Conservation (phyloP, 2,113 vertebrate species). For the Pongo pygmaeus region DNA sequence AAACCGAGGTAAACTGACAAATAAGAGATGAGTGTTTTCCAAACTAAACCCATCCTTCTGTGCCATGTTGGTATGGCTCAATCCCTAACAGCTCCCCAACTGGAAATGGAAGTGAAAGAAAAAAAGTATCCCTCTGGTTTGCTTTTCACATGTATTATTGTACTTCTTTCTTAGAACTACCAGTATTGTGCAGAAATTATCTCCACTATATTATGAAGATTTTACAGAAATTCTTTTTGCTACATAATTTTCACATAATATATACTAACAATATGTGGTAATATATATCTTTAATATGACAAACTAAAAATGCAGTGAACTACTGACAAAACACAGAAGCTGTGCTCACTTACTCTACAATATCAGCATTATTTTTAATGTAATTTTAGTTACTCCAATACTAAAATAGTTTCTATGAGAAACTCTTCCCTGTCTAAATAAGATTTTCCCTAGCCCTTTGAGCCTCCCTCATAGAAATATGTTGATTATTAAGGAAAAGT, state of each 20-base stretch:
- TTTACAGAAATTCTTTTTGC: background rate
- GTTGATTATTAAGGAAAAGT: background rate
- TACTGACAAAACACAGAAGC: conserved; percentile 1
- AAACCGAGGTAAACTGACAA: background rate
- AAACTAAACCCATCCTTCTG: background rate
- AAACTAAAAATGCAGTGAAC: conserved; percentile 48
- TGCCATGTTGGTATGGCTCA: background rate
- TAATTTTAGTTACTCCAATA: conserved; percentile 29
- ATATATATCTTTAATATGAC: background rate
- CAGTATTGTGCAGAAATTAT: background rate
- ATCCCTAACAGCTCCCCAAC: background rate
- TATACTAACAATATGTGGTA: background rate
- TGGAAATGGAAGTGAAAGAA: background rate
- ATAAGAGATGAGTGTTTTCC: background rate
- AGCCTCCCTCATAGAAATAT: background rate
- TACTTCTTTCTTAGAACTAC: background rate
- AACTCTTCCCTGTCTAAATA: background rate
- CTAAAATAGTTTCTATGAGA: conserved; percentile 3
- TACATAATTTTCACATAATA: background rate
- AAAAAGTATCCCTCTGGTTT: background rate
- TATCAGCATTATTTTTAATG: background rate
- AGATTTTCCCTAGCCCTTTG: background rate
- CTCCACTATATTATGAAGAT: background rate
- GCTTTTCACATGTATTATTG: background rate
- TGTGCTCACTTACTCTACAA: background rate